Evolutionary conservation across 2,888 invertebrate species (phyloP).

Genomic region (Homarus gammarus): DNA sequence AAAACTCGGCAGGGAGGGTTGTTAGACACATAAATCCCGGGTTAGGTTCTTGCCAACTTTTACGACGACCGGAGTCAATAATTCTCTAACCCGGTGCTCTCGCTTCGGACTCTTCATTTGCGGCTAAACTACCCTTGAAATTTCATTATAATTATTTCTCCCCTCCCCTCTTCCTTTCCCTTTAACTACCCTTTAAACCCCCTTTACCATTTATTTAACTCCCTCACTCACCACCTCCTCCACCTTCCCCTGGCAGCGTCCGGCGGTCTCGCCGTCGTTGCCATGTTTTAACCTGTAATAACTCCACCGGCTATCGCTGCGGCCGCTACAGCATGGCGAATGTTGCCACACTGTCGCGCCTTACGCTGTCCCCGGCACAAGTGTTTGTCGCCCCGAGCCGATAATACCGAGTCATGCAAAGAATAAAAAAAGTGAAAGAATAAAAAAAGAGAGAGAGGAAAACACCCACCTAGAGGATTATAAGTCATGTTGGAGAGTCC

Average conservation of each 20-base stretch:
- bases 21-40: conserved; percentile 11
- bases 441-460: background rate
- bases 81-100: background rate
- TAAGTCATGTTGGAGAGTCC: conserved; percentile 41
- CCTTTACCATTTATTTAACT: background rate
- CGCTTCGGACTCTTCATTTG: background rate
- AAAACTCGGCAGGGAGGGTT: conserved; percentile 27
- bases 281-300: conserved; percentile 17
- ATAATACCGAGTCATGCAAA: conserved; percentile 29
- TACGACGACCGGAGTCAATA: conserved; percentile 26
- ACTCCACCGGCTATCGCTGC: conserved; percentile 5
- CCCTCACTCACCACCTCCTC: background rate
- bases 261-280: background rate
- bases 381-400: conserved; percentile 16
- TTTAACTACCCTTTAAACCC: background rate
- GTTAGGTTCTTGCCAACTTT: conserved; percentile 44
- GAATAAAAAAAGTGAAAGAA: background rate
- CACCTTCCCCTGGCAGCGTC: background rate
- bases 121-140: conserved; percentile 24
- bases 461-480: conserved; percentile 11
- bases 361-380: conserved; percentile 6
- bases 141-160: conserved; percentile 3
- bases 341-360: conserved; percentile 43
- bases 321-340: conserved; percentile 25
- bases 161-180: background rate